Evolutionary conservation across 1,140 invertebrate species (phyloP), one percentile per base, ranked within the genome.

Genomic region (Cydia fagiglandana): DNA sequence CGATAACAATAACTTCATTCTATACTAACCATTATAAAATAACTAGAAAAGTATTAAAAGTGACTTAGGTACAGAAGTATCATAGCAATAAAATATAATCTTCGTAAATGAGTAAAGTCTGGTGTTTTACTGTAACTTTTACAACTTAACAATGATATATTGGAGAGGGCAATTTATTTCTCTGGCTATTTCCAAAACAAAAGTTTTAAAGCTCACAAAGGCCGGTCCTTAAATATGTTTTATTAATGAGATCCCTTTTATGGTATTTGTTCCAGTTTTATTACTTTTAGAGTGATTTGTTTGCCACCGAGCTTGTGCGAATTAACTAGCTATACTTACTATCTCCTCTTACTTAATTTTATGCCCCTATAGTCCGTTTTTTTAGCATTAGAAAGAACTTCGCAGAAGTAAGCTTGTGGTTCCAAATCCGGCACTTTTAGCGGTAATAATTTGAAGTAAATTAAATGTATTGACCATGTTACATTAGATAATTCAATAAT

Each of bases 181-280:
- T 38, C 66, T 70, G 66, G 38, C 66, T 70, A 70, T 70, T 70
- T 70, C 45, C 66, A 20, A 70, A 68, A 70, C 66, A 70, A 70
- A 70, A 70, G 66, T 70, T 70, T 41, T 70, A 45, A 70, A 70
- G 66, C 66, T 70, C 17, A 41, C 38, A 17, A 45, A 70, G 66
- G 4, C 34, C 15, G 66, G 66, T 41, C 66, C 66, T 70, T 70
- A 70, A 30, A 30, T 70, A 45, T 70, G 66, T 70, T 70, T 70
- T 70, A 70, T 45, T 70, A 70, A 70, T 70, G 66, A 70, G 66
- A 70, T 70, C 66, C 66, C 66, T 70, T 70, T 70, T 70, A 70
- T 70, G 66, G 66, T 41, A 45, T 70, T 70, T 70, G 66, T 70
- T 70, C 17, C 66, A 70, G 66, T 70, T 70, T 45, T 70, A 70